These are phyloP conservation scores for Isichthys henryi DNA, from an alignment of 2,113 vertebrate species.

Conservation along the genomic window DNA sequence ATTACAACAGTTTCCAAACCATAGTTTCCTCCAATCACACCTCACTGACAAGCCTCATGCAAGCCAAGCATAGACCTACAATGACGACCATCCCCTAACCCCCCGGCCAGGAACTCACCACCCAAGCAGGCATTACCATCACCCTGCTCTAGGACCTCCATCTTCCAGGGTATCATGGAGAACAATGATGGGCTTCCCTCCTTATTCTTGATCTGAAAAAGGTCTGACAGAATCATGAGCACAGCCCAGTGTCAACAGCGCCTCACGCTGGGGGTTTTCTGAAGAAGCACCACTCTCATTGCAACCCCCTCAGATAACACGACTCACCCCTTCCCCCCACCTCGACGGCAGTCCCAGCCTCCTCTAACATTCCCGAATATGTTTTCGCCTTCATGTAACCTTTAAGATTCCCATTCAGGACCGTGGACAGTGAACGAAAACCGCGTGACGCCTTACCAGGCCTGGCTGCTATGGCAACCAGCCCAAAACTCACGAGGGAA, in stretches of 20 bases:
- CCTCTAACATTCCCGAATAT: background rate
- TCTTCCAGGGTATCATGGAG: too few relatives aligned
- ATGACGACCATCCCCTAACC: too few relatives aligned
- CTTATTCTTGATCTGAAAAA: background rate
- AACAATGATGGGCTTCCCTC: too few relatives aligned
- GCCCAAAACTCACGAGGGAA: background rate
- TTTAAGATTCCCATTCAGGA: background rate
- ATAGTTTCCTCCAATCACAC: background rate
- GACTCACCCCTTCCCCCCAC: background rate
- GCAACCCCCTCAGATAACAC: background rate
- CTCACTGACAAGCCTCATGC: background rate
- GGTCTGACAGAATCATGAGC: background rate
- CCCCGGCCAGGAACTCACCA: too few relatives aligned
- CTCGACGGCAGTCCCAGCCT: background rate
- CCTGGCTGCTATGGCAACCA: background rate
- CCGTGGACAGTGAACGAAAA: conserved; percentile 13
- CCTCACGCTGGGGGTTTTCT: background rate
- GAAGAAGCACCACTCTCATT: background rate
- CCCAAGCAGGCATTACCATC: too few relatives aligned
- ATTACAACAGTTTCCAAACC: background rate
- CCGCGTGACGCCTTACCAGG: background rate
- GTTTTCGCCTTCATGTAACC: background rate
- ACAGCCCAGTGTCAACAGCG: background rate
- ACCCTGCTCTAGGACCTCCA: too few relatives aligned
- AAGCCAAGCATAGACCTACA: too few relatives aligned